Evolutionary conservation across 1,140 invertebrate genomes (phyloP), one percentile per base, ranked within the genome.

Genomic region (Caerostris darwini): DNA sequence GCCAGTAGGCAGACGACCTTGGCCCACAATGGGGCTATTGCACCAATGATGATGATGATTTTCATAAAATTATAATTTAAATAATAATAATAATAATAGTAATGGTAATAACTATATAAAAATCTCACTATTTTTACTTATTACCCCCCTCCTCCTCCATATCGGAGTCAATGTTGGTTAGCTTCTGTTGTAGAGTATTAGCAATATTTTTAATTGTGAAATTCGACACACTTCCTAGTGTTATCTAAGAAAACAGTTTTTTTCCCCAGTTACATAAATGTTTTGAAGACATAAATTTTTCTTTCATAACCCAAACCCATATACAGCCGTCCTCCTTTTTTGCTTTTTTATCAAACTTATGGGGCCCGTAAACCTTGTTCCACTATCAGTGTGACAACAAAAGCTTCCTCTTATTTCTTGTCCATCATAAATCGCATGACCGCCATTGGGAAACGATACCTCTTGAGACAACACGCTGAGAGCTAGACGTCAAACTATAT

Each of bases 401-500:
- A 83, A 57, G 14, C 56, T 83, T 83, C 56, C 82, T 58, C 54
- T 56, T 34, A n/a, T 12, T 58, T 83, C 54, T 56, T 57, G 82
- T 56, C 14, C 82, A 19, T 83, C 82, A 83, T 56, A 57, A 56
- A 58, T 58, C 82, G 82, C 57, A 56, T 83, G 56, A 83, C 17
- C 14, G 82, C 54, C 50, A 12, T 77, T 77, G 71, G 71, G 82
- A 83, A 83, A 58, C n/a, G 56, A 17, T 57, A 17, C 14, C 82
- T 56, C 17, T 64, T 57, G 54, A 77, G 82, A 58, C 82, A 83
- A 83, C 82, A 56, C 54, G 82, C 54, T 57, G 82, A 83, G 54
- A 83, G 82, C 57, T 54, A 19, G 54, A 57, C n/a, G 82, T 57
- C 82, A 83, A 83, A 17, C 82, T 56, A 83, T 83, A 83, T 83